Evolutionary conservation across 1,140 invertebrate species (phyloP).

Genomic region (Ostrea denselamellosa): DNA sequence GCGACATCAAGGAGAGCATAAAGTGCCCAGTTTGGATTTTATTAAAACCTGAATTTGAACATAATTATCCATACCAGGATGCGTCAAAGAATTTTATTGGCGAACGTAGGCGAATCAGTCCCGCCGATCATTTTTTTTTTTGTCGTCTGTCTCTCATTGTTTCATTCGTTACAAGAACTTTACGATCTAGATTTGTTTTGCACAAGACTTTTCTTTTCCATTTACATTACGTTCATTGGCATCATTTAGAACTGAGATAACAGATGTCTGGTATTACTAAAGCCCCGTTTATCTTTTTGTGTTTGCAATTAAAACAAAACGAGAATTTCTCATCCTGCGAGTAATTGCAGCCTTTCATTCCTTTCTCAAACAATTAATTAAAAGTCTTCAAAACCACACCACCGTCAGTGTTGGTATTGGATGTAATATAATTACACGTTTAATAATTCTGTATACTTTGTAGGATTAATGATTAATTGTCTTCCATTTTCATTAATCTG

Average conservation of each 20-base stretch:
- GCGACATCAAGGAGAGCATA: background rate
- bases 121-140: slow-evolving; percentile 17
- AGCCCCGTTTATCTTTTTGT: background rate
- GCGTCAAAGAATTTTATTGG: slow-evolving; percentile 28
- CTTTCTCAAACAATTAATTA: background rate
- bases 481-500: background rate
- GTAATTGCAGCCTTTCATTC: background rate
- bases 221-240: background rate
- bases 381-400: background rate
- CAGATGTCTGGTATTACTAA: background rate
- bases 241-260: background rate
- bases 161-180: background rate
- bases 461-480: background rate
- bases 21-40: background rate
- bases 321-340: background rate
- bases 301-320: background rate
- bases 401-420: background rate
- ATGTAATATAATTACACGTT: background rate
- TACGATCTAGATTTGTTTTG: background rate
- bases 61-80: slow-evolving; percentile 16
- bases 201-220: slow-evolving; percentile 13
- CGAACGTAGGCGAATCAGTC: slow-evolving; percentile 21
- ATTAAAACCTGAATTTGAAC: background rate
- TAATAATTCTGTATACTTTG: too few relatives aligned
- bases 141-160: background rate